Evolutionary conservation across 1,140 invertebrate species (phyloP).

Genomic region (Magallana gigas): DNA sequence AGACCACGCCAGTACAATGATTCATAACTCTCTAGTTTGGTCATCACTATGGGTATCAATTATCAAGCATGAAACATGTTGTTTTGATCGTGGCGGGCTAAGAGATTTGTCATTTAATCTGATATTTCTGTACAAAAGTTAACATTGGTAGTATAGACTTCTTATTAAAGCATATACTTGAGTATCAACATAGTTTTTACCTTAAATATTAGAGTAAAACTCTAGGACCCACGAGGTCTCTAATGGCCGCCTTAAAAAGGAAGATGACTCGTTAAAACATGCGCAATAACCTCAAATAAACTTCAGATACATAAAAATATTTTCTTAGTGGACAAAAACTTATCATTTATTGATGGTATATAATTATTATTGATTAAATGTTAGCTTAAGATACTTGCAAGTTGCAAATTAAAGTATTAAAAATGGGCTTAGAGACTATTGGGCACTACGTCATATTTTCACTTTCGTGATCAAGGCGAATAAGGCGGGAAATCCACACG

Average conservation of each 20-base stretch:
- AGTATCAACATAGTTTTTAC: background rate
- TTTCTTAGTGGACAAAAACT: no score
- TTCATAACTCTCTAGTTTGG: background rate
- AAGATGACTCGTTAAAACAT: constrained; percentile 34
- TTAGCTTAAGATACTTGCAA: no score
- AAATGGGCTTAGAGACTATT: background rate
- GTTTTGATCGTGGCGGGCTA: background rate
- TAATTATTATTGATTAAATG: no score
- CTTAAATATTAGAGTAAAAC: constrained; percentile 22
- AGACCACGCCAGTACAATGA: no score
- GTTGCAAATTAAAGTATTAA: no score
- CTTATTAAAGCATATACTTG: background rate
- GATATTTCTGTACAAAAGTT: background rate
- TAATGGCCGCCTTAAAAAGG: constrained; percentile 53
- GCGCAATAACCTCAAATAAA: background rate
- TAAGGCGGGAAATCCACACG: constrained; percentile 57
- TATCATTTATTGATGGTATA: no score
- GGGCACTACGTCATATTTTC: constrained; percentile 22
- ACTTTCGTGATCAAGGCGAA: constrained; percentile 34
- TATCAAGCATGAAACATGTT: background rate
- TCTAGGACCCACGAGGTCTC: constrained; percentile 51
- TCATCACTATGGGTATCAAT: background rate
- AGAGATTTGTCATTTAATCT: background rate
- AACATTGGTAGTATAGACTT: background rate
- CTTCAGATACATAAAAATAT: background rate